Evolutionary conservation across 1,140 invertebrate genomes (phyloP).

Genomic region (Orchesella cincta): DNA sequence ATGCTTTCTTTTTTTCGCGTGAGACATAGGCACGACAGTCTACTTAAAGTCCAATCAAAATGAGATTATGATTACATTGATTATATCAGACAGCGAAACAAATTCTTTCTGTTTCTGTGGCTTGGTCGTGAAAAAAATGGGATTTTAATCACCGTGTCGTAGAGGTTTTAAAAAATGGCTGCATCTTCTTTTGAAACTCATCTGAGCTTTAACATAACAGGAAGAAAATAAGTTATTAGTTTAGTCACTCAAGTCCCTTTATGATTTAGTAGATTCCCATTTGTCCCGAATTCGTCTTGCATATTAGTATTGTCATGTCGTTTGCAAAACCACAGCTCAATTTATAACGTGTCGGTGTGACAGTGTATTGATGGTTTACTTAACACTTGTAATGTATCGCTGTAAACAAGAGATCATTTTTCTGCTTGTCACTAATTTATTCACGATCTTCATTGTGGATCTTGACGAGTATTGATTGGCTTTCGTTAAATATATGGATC

Average conservation of each 20-base stretch:
- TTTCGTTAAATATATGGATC: slow-evolving; percentile 15
- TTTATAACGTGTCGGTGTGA: background rate
- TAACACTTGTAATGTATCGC: background rate
- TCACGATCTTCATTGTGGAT: slow-evolving; percentile 8
- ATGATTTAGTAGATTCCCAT: too few species aligned
- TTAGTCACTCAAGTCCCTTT: background rate
- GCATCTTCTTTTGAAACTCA: background rate
- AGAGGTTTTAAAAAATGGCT: background rate
- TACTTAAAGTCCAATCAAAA: slow-evolving; percentile 1
- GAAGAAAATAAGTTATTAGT: background rate
- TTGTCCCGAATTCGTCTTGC: too few species aligned
- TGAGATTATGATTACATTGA: background rate
- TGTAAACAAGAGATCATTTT: background rate
- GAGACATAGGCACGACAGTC: background rate
- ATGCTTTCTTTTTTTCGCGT: background rate
- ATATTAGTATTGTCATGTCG: too few species aligned
- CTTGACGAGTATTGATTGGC: background rate
- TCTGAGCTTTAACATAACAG: background rate
- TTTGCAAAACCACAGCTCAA: background rate
- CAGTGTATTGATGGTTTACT: slow-evolving; percentile 1
- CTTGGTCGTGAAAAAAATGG: background rate
- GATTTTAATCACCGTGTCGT: background rate
- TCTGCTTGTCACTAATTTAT: slow-evolving; percentile 24
- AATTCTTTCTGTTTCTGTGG: background rate
- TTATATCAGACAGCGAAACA: slow-evolving; percentile 22